Conservation (phyloP, 2,888 invertebrate species). For the Callyntrura guangdongensis region DNA sequence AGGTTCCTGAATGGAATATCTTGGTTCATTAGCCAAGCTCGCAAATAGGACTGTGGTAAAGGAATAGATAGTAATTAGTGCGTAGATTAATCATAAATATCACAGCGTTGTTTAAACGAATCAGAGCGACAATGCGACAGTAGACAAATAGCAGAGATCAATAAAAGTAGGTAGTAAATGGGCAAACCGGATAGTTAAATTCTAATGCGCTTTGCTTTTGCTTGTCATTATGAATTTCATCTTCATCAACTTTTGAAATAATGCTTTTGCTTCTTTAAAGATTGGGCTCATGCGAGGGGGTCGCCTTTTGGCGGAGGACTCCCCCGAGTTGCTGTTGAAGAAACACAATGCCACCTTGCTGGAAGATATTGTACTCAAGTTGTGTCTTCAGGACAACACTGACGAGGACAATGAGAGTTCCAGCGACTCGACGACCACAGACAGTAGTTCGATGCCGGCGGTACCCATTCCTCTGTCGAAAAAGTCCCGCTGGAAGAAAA, state of each 20-base stretch:
- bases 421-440: conserved; percentile 42
- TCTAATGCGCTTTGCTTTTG: too few species aligned
- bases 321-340: conserved; percentile 73
- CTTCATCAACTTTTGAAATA: too few species aligned
- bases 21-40: conserved; percentile 14
- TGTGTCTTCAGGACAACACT: conserved; percentile 78
- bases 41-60: neutral
- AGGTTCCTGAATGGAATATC: neutral
- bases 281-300: conserved; percentile 82
- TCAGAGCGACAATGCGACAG: conserved; percentile 32
- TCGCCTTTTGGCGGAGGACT: conserved; percentile 76
- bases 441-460: conserved; percentile 45
- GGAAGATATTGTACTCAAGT: conserved; percentile 81
- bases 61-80: neutral
- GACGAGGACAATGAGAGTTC: conserved; percentile 64
- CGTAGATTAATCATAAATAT: neutral
- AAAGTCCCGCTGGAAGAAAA: conserved; percentile 62
- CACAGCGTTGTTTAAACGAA: conserved; percentile 7
- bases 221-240: neutral
- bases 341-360: conserved; percentile 72
- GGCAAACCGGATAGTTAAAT: too few species aligned
- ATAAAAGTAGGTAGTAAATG: neutral
- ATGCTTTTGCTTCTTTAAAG: too few species aligned
- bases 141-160: too few species aligned
- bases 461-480: conserved; percentile 15